Evolutionary conservation across 2,113 vertebrate genomes (phyloP), one percentile per base, ranked within the genome.

Genomic region (Steatornis caripensis): DNA sequence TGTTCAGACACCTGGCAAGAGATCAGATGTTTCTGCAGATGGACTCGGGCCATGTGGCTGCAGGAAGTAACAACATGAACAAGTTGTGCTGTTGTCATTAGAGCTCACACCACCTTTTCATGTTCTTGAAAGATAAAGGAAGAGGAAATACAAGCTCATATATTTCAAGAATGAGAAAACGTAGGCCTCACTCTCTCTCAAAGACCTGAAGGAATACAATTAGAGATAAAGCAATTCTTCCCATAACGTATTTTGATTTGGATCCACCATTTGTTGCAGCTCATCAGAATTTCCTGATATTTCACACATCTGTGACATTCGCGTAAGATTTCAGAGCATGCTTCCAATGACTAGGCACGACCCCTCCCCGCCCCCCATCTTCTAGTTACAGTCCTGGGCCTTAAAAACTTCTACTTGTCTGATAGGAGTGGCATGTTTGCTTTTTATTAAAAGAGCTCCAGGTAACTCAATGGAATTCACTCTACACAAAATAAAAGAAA

Each of bases 1-100:
- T 48, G 39, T 12, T 87, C 62, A 83, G 85, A 75, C 76, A 87
- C 55, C 84, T 97, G 92, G 93, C 94, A 96, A 71, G 80, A 91
- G 87, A 97, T 95, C 91, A 97, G 95, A 86, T 80, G 93, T 11
- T 49, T 94, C 0, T 58, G 82, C 23, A 24, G 46, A 75, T 46
- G 79, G 88, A 82, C 41, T 51, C 0, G 1, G 53, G 95, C 86
- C 93, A 92, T 0, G 82, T 30, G 88, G 93, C 84, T 70, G 51
- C 49, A 15, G 77, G 61, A 39, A 84, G 41, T 46, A 83, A 87
- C 77, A 72, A 76, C 57, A 69, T 43, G 5, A 65, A 21, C 18
- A 0, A 79, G 95, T 37, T 58, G 88, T 11, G 88, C 94, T 71
- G 76, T 21, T 87, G 17, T 4, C 72, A 21, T 21, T 61, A 36